These are phyloP conservation scores for Ciconia boyciana DNA, from an alignment of 2,113 vertebrate genomes.

Conservation along the genomic window DNA sequence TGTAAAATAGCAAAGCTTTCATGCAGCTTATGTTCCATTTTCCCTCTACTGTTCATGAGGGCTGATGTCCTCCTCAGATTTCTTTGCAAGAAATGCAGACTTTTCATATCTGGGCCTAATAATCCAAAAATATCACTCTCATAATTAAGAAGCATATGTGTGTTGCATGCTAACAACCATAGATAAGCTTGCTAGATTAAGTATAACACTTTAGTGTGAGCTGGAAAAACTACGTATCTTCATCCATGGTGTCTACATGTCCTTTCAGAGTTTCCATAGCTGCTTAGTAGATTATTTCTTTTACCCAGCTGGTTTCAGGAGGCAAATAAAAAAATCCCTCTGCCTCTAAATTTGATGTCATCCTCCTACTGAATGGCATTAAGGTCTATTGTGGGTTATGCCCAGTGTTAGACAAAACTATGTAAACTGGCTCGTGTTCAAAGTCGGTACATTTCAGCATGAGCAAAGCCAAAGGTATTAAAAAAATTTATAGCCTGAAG, in stretches of 20 bases:
- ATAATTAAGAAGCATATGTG: background rate
- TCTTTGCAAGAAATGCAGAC: background rate
- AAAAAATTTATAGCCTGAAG: background rate
- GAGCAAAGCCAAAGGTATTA: background rate
- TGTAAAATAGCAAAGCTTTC: background rate
- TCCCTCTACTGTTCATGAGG: background rate
- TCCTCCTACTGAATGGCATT: background rate
- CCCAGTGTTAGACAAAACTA: background rate
- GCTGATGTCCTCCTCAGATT: background rate
- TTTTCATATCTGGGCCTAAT: background rate
- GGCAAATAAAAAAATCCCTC: background rate
- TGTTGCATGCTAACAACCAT: background rate
- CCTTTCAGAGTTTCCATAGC: background rate
- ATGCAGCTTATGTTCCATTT: background rate
- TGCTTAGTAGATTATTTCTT: background rate
- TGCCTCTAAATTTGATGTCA: background rate
- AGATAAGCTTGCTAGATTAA: background rate
- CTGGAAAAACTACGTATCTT: background rate
- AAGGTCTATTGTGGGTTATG: background rate
- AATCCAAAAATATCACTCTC: background rate
- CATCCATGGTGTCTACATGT: background rate
- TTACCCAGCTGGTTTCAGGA: background rate
- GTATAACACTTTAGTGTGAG: background rate
- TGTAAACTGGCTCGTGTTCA: rapidly evolving
- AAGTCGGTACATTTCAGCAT: background rate